phyloP scores from a whole-genome alignment of 2,113 vertebrate species.

The Elgaria multicarinata region DNA sequence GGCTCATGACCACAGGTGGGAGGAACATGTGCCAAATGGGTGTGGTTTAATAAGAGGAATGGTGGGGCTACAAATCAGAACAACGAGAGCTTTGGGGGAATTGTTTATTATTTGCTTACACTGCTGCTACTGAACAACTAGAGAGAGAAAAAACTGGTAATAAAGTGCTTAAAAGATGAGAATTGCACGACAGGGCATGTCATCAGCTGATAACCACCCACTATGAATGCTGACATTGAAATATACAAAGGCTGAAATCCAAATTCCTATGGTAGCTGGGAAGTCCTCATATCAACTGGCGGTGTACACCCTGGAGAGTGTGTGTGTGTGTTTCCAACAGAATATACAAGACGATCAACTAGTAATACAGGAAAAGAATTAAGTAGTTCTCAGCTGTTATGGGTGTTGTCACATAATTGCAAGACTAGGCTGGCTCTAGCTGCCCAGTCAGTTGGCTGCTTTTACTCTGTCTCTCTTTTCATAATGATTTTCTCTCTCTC shows the following conservation, averaged over 20 bases:
- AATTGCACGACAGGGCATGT: background rate
- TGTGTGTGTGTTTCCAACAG: background rate
- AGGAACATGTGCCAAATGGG: conserved; percentile 17
- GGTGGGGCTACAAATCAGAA: background rate
- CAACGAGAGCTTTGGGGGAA: too few species aligned
- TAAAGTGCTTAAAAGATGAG: conserved; percentile 5
- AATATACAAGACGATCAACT: background rate
- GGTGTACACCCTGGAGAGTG: background rate
- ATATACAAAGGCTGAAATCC: conserved; percentile 25
- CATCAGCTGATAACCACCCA: conserved; percentile 25
- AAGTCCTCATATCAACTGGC: conserved; percentile 1
- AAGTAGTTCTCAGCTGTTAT: background rate
- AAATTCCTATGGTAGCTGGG: background rate
- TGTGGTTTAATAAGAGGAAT: background rate
- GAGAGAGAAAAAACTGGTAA: background rate
- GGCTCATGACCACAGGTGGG: background rate
- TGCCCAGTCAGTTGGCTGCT: background rate
- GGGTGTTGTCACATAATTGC: background rate
- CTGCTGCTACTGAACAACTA: background rate
- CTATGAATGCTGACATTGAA: conserved; percentile 16
- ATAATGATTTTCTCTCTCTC: background rate
- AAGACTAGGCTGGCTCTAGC: background rate
- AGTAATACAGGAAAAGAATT: conserved; percentile 13
- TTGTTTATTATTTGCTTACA: background rate
- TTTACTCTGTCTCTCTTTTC: conserved; percentile 11